Evolutionary conservation across 2,888 invertebrate species (phyloP).

Genomic region (Microchrysa polita): DNA sequence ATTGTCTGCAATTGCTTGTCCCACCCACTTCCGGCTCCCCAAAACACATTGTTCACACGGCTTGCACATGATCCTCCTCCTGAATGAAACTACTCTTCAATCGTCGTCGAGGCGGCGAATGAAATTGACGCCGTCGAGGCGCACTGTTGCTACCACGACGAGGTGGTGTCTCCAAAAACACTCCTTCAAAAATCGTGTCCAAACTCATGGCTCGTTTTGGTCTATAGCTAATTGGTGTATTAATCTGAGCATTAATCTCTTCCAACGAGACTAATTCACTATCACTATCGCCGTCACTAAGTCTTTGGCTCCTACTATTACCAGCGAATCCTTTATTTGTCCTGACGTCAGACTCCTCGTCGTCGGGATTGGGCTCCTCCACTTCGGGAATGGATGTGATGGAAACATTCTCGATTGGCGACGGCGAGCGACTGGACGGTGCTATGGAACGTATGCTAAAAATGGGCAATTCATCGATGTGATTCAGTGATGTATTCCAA

Average conservation of each 20-base stretch:
- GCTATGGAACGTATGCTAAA: constrained; percentile 61
- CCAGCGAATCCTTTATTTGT: not conserved
- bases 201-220: constrained; percentile 55
- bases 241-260: constrained; percentile 62
- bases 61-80: constrained; percentile 31
- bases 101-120: constrained; percentile 25
- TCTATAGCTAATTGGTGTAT: constrained; percentile 56
- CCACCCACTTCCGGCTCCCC: not conserved
- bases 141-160: constrained; percentile 17
- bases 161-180: constrained; percentile 61
- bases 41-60: not conserved
- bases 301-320: constrained; percentile 12
- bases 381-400: constrained; percentile 23
- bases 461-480: constrained; percentile 59
- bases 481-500: constrained; percentile 44
- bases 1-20: too few species aligned
- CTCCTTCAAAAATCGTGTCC: constrained; percentile 63
- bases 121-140: constrained; percentile 19
- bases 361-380: constrained; percentile 4
- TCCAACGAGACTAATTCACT: constrained; percentile 60
- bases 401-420: constrained; percentile 57
- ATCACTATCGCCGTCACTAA: constrained; percentile 45
- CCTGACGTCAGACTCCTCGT: not conserved
- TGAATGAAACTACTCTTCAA: constrained; percentile 24
- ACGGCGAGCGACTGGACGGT: constrained; percentile 60